phyloP scores from a whole-genome alignment of 2,888 invertebrate species.

The Fragum whitleyi region DNA sequence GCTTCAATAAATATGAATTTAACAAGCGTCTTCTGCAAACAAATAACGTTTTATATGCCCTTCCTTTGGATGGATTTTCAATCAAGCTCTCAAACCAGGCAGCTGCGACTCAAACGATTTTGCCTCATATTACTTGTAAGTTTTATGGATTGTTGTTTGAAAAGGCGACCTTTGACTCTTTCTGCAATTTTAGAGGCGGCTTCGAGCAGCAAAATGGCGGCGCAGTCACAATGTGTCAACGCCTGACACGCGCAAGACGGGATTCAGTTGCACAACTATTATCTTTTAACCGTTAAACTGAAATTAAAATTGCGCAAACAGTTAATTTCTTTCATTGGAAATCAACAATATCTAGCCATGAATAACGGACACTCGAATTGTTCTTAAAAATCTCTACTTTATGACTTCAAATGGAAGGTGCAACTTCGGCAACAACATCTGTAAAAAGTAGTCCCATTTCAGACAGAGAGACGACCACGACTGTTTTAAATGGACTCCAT shows the following conservation, averaged over 20 bases:
- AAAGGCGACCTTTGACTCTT: conserved; percentile 45
- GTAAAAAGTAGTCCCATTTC: conserved; percentile 28
- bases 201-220: conserved; percentile 54
- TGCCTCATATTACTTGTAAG: conserved; percentile 51
- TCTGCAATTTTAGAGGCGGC: conserved; percentile 53
- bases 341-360: conserved; percentile 66
- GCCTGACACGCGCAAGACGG: conserved; percentile 59
- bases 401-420: conserved; percentile 52
- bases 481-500: conserved; percentile 23
- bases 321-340: conserved; percentile 67
- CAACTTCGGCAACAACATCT: conserved; percentile 43
- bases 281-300: conserved; percentile 64
- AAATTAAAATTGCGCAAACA: conserved; percentile 68
- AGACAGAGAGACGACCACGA: conserved; percentile 17
- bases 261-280: conserved; percentile 34
- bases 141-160: conserved; percentile 64
- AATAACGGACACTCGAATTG: conserved; percentile 69
- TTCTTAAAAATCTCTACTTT: conserved; percentile 58
- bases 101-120: conserved; percentile 50
- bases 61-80: neutral
- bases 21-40: conserved; percentile 39
- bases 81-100: conserved; percentile 42
- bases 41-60: conserved; percentile 39
- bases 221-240: conserved; percentile 39
- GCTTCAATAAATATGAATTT: conserved; percentile 46